Conservation (phyloP, 1,140 invertebrate genomes). For the Eumaeus atala region DNA sequence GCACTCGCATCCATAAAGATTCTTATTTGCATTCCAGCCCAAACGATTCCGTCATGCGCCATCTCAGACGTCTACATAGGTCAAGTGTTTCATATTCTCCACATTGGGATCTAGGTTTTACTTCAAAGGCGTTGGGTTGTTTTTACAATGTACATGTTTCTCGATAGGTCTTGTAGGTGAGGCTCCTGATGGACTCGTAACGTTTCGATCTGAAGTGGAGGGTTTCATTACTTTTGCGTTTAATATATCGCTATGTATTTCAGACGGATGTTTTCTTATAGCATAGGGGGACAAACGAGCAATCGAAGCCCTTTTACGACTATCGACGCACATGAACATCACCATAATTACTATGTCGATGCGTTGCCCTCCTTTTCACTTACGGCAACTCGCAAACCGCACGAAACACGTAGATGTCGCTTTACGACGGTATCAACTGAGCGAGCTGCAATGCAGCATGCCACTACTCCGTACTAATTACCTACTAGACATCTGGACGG, state of each 20-base stretch:
- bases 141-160: constrained; percentile 5
- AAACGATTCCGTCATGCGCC: constrained; percentile 48
- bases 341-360: no score
- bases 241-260: constrained; percentile 14
- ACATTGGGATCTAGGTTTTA: constrained; percentile 20
- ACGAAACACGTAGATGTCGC: no score
- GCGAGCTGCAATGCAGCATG: no score
- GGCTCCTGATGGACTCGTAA: constrained; percentile 20
- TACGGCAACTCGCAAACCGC: no score
- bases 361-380: no score
- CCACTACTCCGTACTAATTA: no score
- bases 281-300: no score
- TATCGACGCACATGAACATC: no score
- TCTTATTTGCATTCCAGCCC: constrained; percentile 61
- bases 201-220: constrained; percentile 16
- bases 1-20: constrained; percentile 51
- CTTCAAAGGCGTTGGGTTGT: constrained; percentile 6
- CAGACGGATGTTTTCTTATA: constrained; percentile 12
- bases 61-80: constrained; percentile 39
- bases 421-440: no score
- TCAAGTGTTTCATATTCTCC: constrained; percentile 29
- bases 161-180: constrained; percentile 22
- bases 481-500: no score
- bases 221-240: constrained; percentile 29
- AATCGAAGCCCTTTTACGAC: no score